Percentiles rank a stretch among this genome's conserved stretches.
Conservation (phyloP, 2,797 vertebrate genomes). For the Chelon auratus region DNA sequence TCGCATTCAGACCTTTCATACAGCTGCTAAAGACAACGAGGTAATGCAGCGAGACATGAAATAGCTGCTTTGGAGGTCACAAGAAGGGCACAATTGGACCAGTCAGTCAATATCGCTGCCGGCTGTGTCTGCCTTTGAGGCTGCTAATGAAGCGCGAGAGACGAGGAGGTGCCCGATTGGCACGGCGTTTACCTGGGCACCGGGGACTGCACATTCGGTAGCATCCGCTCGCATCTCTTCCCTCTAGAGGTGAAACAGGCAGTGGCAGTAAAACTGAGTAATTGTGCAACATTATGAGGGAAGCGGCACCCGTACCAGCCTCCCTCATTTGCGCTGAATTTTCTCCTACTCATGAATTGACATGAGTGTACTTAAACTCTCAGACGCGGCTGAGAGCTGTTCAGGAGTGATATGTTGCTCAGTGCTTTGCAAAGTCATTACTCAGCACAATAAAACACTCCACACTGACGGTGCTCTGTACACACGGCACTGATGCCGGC, state of each 20-base stretch:
- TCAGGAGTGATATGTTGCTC: constrained; percentile 69
- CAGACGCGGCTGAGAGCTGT: constrained; percentile 66
- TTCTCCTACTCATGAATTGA: constrained; percentile 60
- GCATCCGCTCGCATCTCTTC: constrained; percentile 30
- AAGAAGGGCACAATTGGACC: constrained; percentile 67
- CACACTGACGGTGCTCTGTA: constrained; percentile 36
- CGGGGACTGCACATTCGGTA: constrained; percentile 25
- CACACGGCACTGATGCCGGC: constrained; percentile 26
- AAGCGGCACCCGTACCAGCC: constrained; percentile 58
- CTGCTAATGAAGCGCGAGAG: constrained; percentile 69
- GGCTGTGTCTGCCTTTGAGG: constrained; percentile 66
- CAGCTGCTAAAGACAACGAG: constrained; percentile 52
- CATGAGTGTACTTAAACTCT: constrained; percentile 67
- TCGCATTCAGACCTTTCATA: constrained; percentile 60
- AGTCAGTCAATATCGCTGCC: constrained; percentile 68
- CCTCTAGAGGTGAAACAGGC: constrained; percentile 52
- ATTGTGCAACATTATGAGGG: constrained; percentile 59
- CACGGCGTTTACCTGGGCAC: constrained; percentile 64
- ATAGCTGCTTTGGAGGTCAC: constrained; percentile 71
- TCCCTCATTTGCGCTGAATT: constrained; percentile 59
- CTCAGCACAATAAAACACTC: constrained; percentile 68
- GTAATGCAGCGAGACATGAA: constrained; percentile 68
- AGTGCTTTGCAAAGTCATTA: constrained; percentile 67
- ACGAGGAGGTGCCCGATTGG: constrained; percentile 50
- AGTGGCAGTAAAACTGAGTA: constrained; percentile 63